These are phyloP conservation scores for Rhimphoctona megacephalus DNA, from an alignment of 2,888 invertebrate species.

Conservation along the genomic window DNA sequence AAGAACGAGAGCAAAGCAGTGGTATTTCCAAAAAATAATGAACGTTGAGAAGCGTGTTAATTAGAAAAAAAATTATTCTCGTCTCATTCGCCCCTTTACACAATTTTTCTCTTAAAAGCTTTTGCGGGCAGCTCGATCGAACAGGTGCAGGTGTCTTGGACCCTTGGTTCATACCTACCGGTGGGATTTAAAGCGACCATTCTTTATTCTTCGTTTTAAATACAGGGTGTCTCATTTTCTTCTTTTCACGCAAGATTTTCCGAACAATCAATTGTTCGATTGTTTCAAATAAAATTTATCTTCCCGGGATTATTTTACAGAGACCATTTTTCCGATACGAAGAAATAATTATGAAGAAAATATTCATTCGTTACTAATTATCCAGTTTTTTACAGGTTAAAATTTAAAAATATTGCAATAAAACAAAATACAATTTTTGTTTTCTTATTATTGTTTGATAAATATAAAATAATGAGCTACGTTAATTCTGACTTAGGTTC, in stretches of 20 bases:
- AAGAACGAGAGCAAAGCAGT: background rate
- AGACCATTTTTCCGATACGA: background rate
- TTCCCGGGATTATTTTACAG: background rate
- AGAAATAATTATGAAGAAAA: no score
- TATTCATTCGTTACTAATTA: no score
- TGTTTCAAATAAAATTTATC: background rate
- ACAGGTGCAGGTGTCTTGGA: conserved; percentile 76
- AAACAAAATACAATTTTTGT: no score
- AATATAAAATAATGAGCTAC: no score
- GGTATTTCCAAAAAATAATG: background rate
- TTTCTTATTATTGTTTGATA: no score
- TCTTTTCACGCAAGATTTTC: background rate
- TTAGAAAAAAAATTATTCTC: conserved; percentile 12
- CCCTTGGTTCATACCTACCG: conserved; percentile 31
- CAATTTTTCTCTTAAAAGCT: conserved; percentile 59
- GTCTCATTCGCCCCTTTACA: conserved; percentile 28
- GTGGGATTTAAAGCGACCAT: conserved; percentile 60
- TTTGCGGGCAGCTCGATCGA: conserved; percentile 79
- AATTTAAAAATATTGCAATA: no score
- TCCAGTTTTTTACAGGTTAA: no score
- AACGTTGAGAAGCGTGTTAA: background rate
- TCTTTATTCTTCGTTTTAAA: conserved; percentile 46
- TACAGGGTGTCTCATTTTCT: background rate
- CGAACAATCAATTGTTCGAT: background rate
- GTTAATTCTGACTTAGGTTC: no score